These are phyloP conservation scores for Gobionotothen gibberifrons DNA, from an alignment of 2,797 vertebrate species.

Conservation along the genomic window DNA sequence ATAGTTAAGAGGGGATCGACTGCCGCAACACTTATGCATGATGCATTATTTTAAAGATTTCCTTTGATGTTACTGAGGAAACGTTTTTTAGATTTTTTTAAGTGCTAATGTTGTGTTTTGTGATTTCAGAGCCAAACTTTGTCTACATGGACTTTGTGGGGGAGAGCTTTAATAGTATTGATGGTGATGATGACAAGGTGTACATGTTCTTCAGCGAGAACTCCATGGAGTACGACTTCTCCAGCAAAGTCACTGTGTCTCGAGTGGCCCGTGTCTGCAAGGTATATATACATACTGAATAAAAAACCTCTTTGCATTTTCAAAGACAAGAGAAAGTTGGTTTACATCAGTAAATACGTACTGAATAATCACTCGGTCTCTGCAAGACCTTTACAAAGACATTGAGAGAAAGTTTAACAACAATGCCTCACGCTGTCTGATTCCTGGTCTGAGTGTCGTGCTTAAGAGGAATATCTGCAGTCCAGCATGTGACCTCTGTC, in stretches of 20 bases:
- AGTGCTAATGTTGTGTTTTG: slow-evolving; percentile 9
- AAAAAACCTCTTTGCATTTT: not conserved
- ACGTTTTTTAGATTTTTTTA: not conserved
- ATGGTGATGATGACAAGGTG: slow-evolving; percentile 86
- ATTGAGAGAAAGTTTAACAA: not conserved
- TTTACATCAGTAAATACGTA: too few relatives aligned
- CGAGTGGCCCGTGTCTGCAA: slow-evolving; percentile 88
- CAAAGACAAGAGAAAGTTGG: not conserved
- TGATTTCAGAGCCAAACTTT: slow-evolving; percentile 85
- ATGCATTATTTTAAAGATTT: slow-evolving; percentile 4
- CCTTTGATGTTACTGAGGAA: not conserved
- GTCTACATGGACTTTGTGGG: slow-evolving; percentile 84
- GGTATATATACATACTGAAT: slow-evolving; percentile 63
- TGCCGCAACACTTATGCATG: not conserved
- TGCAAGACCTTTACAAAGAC: not conserved
- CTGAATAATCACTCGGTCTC: not conserved
- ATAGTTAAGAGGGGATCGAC: not conserved
- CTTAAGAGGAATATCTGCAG: slow-evolving; percentile 1
- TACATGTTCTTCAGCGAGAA: slow-evolving; percentile 90
- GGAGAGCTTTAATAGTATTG: slow-evolving; percentile 77
- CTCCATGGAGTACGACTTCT: slow-evolving; percentile 88
- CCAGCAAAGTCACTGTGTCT: slow-evolving; percentile 83
- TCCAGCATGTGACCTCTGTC: slow-evolving; percentile 13
- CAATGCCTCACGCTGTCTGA: not conserved
- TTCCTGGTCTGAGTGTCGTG: slow-evolving; percentile 9